Base-by-base conservation (phyloP, 2,888 invertebrate species). In the Lithophane leautieri region DNA sequence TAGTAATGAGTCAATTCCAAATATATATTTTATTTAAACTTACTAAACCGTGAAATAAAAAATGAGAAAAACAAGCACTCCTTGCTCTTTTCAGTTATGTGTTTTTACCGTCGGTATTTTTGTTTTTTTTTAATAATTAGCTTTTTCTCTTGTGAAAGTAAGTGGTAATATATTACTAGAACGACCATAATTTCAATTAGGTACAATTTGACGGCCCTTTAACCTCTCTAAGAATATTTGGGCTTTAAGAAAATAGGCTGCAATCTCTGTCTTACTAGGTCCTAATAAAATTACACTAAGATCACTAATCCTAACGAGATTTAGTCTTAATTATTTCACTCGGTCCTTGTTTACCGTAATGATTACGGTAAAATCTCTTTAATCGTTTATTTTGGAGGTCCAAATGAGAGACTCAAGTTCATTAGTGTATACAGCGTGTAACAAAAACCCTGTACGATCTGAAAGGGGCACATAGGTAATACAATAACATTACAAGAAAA, bases 291-390 rank as follows among this genome's bases (percentile, higher is more conserved):
- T 73, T 84, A 61, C 50, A 50, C 70, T 66, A 58, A 60, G 67
- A 52, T 69, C 80, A 56, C 47, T 79, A 73, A 84, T 84, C 84
- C 73, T 50, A 34, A 42, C 34, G 34, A 67, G 80, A 60, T 80
- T 84, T 68, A 34, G 67, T 65, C 73, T 75, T 81, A 74, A 81
- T 81, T 84, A 81, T 81, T 60, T 66, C 40, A 66, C 61, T 81
- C 34, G 22, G 62, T 19, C 56, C 47, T 69, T 67, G 72, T 83
- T 78, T 60, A 78, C 63, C 28, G 63, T 67, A 54, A 61, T 61
- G 63, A 68, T 76, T 68, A 76, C 47, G 42, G 65, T 19, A n/a
- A 54, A 70, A 60, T 83, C 83, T 66, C 70, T 65, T 77, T 61
- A 61, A 67, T 80, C 56, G 66, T 34, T 68, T 68, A 63, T 34